These are phyloP conservation scores for Cliona cf. orientalis DNA, from an alignment of 37 sponge, comb jelly and placozoan genomes.

Conservation along the genomic window DNA sequence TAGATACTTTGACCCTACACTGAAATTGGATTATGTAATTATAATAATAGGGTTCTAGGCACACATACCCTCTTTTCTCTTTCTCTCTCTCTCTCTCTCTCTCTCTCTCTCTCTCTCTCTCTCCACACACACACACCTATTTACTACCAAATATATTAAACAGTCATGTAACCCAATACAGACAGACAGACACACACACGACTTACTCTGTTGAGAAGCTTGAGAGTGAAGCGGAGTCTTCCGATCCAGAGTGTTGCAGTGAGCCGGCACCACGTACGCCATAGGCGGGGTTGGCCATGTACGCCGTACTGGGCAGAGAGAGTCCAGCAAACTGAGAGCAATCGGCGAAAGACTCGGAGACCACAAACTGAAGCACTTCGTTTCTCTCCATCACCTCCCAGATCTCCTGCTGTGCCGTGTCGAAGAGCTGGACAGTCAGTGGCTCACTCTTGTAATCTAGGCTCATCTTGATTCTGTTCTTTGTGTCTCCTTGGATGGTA, in stretches of 20 bases:
- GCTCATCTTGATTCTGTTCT: conserved; percentile 21
- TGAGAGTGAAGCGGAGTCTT: conserved; percentile 57
- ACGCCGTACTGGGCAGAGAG: background rate
- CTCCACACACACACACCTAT: background rate
- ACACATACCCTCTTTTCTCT: background rate
- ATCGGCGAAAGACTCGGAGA: conserved; percentile 57
- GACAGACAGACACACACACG: no score
- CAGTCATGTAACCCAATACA: no score
- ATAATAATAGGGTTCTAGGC: background rate
- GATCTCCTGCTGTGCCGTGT: conserved; percentile 60
- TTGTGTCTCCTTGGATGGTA: conserved; percentile 11
- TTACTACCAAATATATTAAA: no score
- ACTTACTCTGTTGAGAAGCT: conserved; percentile 64
- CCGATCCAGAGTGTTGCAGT: conserved; percentile 50
- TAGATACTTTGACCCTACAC: no score
- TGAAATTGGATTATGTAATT: background rate
- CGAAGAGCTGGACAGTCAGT: conserved; percentile 26
- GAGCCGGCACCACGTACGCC: conserved; percentile 55
- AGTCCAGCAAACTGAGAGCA: background rate
- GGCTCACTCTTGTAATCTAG: conserved; percentile 7
- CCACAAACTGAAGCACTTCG: conserved; percentile 60
- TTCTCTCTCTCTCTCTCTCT: background rate
- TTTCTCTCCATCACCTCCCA: conserved; percentile 47
- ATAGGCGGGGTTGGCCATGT: conserved; percentile 27
- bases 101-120: conserved; percentile 8